Base-by-base conservation (phyloP, 2,888 invertebrate genomes). In the Callyntrura guangdongensis region DNA sequence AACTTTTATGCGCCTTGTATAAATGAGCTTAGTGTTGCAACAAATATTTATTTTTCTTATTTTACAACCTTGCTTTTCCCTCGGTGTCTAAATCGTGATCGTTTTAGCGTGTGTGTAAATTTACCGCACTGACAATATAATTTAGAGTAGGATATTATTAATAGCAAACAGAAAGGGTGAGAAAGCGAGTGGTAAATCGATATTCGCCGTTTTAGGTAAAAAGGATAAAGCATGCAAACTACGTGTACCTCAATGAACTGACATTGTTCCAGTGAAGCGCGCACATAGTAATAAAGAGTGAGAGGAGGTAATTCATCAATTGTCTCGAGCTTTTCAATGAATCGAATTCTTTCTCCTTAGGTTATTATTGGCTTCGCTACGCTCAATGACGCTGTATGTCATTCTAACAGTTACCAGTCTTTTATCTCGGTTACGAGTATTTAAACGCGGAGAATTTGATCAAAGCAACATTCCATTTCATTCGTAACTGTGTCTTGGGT, bases 1-100 rank as follows among this genome's bases (percentile, higher is more conserved):
- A 64, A 17, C 12, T 47, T 74, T 74, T 74, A 74, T 49, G 47
- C 2, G 47, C 17, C 1, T 11, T 11, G 36, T 6, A 6, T 74
- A 47, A 67, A 74, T 74, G 22, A 8, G 74, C 74, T 74, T 47
- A 72, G 11, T 49, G 20, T 36, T 14, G 9, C 11, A 47, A 20
- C 47, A 74, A 74, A 74, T 74, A 74, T 74, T 72, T 72, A 20
- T 72, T 72, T 74, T 49, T 17, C 9, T 22, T 22, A 27, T 27
- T 67, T 36, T 36, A 36, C 36, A 14, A 14, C 12, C 53, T 14
- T 14, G 53, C 11, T 53, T 53, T 53, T 14, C 2, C 2, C 2
- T 36, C 36, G 3, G 6, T 6, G 36, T 6, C 36, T 36, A 36
- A 36, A 6, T 36, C 6, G 6, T 36, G 36, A 36, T 36, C 36